Percentiles rank a stretch among this genome's conserved stretches.
phyloP scores from a whole-genome alignment of 2,113 vertebrate species.

The cattle (Bos taurus) region DNA sequence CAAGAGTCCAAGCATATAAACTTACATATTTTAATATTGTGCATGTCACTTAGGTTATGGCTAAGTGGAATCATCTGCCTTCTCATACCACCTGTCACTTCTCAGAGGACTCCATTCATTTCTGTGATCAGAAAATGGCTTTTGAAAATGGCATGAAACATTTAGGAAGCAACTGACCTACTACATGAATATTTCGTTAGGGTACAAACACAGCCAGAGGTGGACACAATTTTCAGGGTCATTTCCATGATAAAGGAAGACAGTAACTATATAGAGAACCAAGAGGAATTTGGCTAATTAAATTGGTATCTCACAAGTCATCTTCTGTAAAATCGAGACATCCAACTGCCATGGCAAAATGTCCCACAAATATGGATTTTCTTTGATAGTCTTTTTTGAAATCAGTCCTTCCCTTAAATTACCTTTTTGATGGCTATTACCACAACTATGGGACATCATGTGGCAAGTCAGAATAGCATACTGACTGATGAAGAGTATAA shows the following conservation, averaged over 20 bases:
- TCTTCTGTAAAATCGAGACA: background rate
- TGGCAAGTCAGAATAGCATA: background rate
- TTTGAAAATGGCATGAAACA: background rate
- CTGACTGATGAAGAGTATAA: background rate
- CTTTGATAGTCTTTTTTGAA: background rate
- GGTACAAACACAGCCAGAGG: background rate
- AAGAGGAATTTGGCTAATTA: background rate
- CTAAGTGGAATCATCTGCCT: background rate
- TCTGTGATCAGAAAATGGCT: background rate
- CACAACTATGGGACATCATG: background rate
- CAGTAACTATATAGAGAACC: background rate
- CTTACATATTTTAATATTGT: background rate
- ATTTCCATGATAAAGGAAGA: background rate
- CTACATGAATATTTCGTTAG: background rate
- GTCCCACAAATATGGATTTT: background rate
- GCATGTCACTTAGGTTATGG: background rate
- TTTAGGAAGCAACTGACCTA: background rate
- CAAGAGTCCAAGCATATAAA: background rate
- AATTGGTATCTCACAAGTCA: background rate
- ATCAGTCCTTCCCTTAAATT: background rate
- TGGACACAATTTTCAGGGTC: background rate
- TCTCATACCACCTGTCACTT: background rate
- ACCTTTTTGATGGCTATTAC: background rate
- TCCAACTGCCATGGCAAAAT: background rate
- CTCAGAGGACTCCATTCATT: background rate